Evolutionary conservation across 2,888 invertebrate species (phyloP).

Genomic region (Panzeria rudis): DNA sequence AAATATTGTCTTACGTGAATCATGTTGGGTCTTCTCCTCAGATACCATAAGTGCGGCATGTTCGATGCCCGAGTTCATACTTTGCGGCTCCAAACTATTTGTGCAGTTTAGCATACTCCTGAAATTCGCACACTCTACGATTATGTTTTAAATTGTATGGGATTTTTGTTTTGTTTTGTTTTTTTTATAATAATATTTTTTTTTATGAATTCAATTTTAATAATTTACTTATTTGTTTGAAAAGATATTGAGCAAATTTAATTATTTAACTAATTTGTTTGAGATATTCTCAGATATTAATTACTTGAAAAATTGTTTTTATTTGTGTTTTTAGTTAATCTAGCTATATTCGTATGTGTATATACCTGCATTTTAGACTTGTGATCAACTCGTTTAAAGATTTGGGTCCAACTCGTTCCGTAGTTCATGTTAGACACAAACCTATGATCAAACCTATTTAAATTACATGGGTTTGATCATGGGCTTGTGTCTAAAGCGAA

Average conservation of each 20-base stretch:
- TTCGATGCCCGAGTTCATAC: constrained; percentile 90
- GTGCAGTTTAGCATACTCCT: constrained; percentile 98
- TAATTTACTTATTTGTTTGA: neutral
- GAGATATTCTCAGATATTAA: no score
- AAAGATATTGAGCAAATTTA: neutral
- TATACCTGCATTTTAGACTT: no score
- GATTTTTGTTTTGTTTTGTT: constrained; percentile 65
- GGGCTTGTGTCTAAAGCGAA: no score
- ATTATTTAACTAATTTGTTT: no score
- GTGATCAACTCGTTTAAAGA: no score
- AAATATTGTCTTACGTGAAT: constrained; percentile 89
- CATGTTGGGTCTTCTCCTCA: constrained; percentile 91
- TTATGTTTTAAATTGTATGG: constrained; percentile 84
- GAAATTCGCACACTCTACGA: constrained; percentile 86
- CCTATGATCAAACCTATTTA: no score
- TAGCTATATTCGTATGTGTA: no score
- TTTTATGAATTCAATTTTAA: neutral
- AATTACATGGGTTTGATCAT: no score
- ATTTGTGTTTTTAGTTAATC: no score
- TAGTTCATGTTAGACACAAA: no score
- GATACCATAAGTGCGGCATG: constrained; percentile 91
- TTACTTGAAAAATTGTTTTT: no score
- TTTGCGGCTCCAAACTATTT: constrained; percentile 95
- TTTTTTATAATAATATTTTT: constrained; percentile 48
- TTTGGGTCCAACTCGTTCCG: no score